Base-by-base conservation (phyloP, 2,113 vertebrate species). In the Chaetura pelagica region DNA sequence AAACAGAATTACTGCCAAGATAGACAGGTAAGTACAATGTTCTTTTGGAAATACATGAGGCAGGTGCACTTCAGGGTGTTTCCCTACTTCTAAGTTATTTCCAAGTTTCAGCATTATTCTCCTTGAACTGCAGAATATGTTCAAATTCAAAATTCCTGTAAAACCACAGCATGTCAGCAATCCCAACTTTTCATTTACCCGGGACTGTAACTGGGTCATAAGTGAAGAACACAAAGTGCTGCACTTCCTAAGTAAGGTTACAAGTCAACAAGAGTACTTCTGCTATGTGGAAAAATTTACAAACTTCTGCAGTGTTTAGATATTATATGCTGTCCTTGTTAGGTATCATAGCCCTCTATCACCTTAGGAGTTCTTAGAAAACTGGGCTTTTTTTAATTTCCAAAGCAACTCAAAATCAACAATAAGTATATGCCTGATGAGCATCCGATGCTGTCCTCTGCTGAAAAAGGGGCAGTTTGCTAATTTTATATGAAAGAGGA, bases 141-240 rank as follows among this genome's bases (percentile, higher is more conserved):
- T 89, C 30, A 66, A 77, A 79, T 49, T 59, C 69, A 64, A 71
- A 94, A 90, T 84, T 78, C 77, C 74, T 62, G 15, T 40, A 83
- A 94, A 93, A 83, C 58, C 74, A 76, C 78, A 87, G 44, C 1
- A 14, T 62, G 67, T 85, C 29, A 4, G 62, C 89, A 89, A 86
- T 63, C 84, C 38, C 3, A 4, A 19, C 59, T 74, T 74, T 64
- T 87, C 38, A 67, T 68, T 63, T 80, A 81, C 48, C 67, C 61
- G 32, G 68, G 72, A 38, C 73, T 72, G 32, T 74, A 92, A 81
- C 64, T 74, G 72, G 79, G 86, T 90, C 79, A 24, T 26, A 93
- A 93, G 57, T 30, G 64, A 86, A 86, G 57, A 89, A 88, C 69
- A 74, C 1, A 0, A 74, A 55, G 48, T 29, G 61, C 69, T 74